Evolutionary conservation across 2,113 vertebrate genomes (phyloP).

Genomic region (Xenopus laevis): DNA sequence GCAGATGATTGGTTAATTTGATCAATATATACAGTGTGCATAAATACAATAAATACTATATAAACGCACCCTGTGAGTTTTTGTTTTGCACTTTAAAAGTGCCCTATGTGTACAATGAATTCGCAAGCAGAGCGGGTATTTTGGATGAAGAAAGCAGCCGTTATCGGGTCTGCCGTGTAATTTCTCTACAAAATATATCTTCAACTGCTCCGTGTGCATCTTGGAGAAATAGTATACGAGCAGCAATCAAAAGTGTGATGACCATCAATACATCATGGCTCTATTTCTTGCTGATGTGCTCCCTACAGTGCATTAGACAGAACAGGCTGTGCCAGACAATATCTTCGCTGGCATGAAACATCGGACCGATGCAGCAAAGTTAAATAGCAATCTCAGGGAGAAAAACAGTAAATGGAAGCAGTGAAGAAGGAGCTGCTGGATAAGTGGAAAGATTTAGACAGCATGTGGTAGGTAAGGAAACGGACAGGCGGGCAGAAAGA

Average conservation of each 20-base stretch:
- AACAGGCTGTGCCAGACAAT: slow-evolving; percentile 40
- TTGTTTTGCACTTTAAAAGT: too few species aligned
- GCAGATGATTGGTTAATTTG: too few species aligned
- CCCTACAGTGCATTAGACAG: slow-evolving; percentile 41
- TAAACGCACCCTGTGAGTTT: too few species aligned
- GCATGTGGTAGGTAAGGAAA: slow-evolving; percentile 38
- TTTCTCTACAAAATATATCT: slow-evolving; percentile 40
- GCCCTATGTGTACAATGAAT: neutral
- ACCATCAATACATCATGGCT: slow-evolving; percentile 43
- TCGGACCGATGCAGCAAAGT: slow-evolving; percentile 37
- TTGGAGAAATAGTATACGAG: slow-evolving; percentile 27
- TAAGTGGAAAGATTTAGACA: slow-evolving; percentile 46
- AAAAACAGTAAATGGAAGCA: slow-evolving; percentile 42
- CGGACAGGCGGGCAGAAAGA: slow-evolving; percentile 17
- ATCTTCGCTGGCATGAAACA: slow-evolving; percentile 37
- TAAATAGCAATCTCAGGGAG: slow-evolving; percentile 42
- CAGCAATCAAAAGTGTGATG: slow-evolving; percentile 39
- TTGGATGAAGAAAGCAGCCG: slow-evolving; percentile 2
- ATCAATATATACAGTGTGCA: too few species aligned
- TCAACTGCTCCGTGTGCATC: slow-evolving; percentile 25
- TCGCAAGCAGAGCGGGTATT: slow-evolving; percentile 13
- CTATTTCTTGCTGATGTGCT: slow-evolving; percentile 41
- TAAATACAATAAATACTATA: too few species aligned
- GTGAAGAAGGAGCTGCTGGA: slow-evolving; percentile 35
- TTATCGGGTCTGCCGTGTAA: slow-evolving; percentile 30